A percentile compares a stretch with the other conserved stretches of the same genome.
Conservation (phyloP, 2,888 invertebrate genomes). For the Drosophila incognita region DNA sequence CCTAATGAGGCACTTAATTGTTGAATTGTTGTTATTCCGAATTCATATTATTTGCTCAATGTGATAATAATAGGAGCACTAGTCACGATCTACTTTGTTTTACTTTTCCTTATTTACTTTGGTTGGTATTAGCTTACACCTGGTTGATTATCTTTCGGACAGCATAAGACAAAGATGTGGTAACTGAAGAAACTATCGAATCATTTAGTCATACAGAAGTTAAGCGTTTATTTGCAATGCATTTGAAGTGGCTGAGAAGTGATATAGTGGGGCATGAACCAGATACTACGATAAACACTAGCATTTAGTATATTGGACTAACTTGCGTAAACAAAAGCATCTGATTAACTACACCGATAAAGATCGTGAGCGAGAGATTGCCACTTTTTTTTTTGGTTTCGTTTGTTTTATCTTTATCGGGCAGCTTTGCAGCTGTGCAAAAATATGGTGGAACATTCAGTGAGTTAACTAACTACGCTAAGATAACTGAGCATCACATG, state of each 20-base stretch:
- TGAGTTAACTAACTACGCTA: conserved; percentile 6
- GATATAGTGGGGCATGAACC: conserved; percentile 9
- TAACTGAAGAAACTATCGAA: conserved; percentile 9
- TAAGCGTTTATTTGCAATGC: conserved; percentile 5
- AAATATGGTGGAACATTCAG: conserved; percentile 7
- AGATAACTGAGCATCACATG: conserved; percentile 39
- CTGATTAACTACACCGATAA: conserved; percentile 31
- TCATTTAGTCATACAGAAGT: not conserved
- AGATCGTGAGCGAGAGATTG: conserved; percentile 21
- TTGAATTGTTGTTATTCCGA: conserved; percentile 4
- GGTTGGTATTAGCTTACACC: not conserved
- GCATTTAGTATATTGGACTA: not conserved
- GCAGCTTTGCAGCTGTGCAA: conserved; percentile 36
- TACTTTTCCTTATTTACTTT: not conserved
- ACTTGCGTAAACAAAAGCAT: conserved; percentile 36
- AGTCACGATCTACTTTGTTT: not conserved
- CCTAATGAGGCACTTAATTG: conserved; percentile 50
- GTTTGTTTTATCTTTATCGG: conserved; percentile 34
- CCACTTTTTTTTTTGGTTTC: not conserved
- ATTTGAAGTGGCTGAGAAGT: conserved; percentile 4
- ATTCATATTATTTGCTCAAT: conserved; percentile 24
- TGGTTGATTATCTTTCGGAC: not conserved
- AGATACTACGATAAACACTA: conserved; percentile 12
- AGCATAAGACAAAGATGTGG: not conserved
- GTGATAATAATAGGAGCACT: conserved; percentile 7